Conservation (phyloP, 2,888 invertebrate species). For the Sialis fuliginosa region DNA sequence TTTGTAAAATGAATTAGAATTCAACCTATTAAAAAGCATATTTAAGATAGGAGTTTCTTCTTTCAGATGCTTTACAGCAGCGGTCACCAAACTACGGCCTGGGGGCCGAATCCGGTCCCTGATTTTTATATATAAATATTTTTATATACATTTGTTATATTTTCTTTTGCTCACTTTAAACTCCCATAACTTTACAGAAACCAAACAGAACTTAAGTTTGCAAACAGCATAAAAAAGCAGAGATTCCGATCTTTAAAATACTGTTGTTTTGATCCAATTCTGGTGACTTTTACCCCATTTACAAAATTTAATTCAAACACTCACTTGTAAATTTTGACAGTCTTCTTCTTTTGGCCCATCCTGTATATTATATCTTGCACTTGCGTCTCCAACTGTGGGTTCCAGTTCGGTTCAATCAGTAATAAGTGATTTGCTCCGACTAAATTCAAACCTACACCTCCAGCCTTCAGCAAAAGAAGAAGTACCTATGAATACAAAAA, state of each 20-base stretch:
- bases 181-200: too few species aligned
- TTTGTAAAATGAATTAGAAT: background rate
- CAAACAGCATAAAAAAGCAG: background rate
- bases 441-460: conserved; percentile 88
- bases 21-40: background rate
- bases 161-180: too few species aligned
- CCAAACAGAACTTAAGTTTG: too few species aligned
- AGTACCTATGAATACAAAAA: conserved; percentile 34
- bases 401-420: conserved; percentile 88
- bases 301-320: conserved; percentile 11
- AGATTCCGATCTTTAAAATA: background rate
- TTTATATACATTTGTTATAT: too few species aligned
- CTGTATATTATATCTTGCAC: conserved; percentile 89
- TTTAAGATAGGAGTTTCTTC: too few species aligned
- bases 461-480: conserved; percentile 78
- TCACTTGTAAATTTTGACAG: conserved; percentile 69
- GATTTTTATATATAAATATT: too few species aligned
- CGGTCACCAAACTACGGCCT: too few species aligned
- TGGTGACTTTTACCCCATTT: background rate
- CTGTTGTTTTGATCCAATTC: background rate
- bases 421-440: conserved; percentile 84
- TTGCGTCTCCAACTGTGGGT: conserved; percentile 88
- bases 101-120: too few species aligned
- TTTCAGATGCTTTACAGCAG: too few species aligned
- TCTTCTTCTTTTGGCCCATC: conserved; percentile 70